Conservation (phyloP, 1,140 invertebrate species). For the Drosophila kurseongensis region DNA sequence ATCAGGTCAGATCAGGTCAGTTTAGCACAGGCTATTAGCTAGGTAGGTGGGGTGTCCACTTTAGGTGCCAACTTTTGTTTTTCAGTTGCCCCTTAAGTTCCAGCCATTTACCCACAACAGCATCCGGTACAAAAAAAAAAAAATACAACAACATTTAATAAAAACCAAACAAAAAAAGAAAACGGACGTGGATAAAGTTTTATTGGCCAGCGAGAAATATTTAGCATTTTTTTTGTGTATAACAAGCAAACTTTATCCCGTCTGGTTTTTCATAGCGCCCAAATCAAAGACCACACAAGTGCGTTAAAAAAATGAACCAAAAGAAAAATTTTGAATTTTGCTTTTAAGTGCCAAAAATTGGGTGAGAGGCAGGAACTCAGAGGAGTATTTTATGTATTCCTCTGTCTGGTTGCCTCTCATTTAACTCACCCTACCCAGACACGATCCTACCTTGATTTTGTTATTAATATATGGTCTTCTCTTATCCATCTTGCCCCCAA, state of each 20-base stretch:
- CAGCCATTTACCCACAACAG: conserved; percentile 58
- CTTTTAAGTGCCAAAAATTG: conserved; percentile 68
- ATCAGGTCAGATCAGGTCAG: conserved; percentile 43
- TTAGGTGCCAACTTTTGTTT: conserved; percentile 39
- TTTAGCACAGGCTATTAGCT: conserved; percentile 29
- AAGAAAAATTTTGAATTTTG: conserved; percentile 77
- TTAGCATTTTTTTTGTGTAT: conserved; percentile 3
- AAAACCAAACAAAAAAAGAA: conserved; percentile 22
- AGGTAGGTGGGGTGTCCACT: conserved; percentile 25
- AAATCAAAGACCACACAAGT: conserved; percentile 62
- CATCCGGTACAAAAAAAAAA: conserved; percentile 47
- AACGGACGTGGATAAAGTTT: conserved; percentile 45
- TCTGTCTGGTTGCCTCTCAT: conserved; percentile 3
- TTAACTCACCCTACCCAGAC: conserved; percentile 21
- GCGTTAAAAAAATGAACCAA: conserved; percentile 71
- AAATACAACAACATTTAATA: conserved; percentile 17
- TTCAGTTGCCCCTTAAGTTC: conserved; percentile 64
- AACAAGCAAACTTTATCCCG: conserved; percentile 22
- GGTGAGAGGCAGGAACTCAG: conserved; percentile 30
- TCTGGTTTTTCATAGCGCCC: conserved; percentile 29
- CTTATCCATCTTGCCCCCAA: conserved; percentile 82
- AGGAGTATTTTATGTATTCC: not conserved
- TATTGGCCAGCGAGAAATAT: conserved; percentile 36
- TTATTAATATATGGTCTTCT: conserved; percentile 64
- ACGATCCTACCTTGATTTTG: not conserved